Evolutionary conservation across 1,140 invertebrate species (phyloP).

Genomic region (Eriocheir sinensis): DNA sequence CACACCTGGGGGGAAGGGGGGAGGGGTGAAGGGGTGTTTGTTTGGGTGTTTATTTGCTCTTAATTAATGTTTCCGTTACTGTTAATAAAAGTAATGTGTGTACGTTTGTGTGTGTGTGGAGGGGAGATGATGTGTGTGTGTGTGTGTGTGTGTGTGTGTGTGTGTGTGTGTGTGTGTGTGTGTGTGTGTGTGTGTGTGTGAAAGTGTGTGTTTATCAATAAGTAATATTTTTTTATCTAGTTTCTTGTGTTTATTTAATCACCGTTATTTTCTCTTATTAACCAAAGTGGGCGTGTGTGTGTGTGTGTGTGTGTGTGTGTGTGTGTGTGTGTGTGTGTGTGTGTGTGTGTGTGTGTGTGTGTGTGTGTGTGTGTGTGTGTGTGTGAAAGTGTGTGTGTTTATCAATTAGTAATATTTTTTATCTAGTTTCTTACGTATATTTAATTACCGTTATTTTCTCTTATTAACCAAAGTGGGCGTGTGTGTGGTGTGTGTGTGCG

Average conservation of each 20-base stretch:
- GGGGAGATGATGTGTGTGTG: not conserved
- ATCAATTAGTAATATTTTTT: too few species aligned
- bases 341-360: not conserved
- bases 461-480: not conserved
- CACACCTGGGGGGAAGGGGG: conserved; percentile 83
- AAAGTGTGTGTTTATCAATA: conserved; percentile 39
- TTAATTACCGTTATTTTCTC: too few species aligned
- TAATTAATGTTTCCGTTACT: too few species aligned
- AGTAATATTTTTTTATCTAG: too few species aligned
- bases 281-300: not conserved
- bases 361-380: not conserved
- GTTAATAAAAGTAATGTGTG: too few species aligned
- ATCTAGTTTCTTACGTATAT: too few species aligned
- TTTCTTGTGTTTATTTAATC: too few species aligned
- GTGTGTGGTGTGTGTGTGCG: not conserved
- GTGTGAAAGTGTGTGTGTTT: conserved; percentile 3
- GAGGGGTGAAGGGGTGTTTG: not conserved
- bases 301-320: conserved; percentile 6
- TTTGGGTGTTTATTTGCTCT: too few species aligned
- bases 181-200: not conserved
- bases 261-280: too few species aligned
- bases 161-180: not conserved
- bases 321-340: not conserved
- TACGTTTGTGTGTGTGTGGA: too few species aligned
- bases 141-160: not conserved